These are phyloP conservation scores for Chalcis sispes DNA, from an alignment of 2,888 invertebrate genomes.

Conservation along the genomic window DNA sequence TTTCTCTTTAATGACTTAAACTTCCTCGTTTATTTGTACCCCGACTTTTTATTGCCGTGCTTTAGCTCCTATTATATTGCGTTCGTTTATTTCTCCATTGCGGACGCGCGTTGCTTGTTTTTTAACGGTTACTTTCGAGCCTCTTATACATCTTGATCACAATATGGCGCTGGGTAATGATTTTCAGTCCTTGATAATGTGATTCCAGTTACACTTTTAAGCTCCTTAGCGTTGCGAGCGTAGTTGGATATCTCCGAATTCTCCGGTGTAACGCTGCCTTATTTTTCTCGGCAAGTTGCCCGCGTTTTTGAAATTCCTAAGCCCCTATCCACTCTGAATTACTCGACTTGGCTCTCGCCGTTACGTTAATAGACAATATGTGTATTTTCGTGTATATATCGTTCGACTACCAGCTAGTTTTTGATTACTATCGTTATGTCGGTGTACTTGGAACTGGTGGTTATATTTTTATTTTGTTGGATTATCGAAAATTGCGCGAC, in stretches of 20 bases:
- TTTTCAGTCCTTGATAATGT: too few species aligned
- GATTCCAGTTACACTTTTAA: too few species aligned
- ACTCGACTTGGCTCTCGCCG: slow-evolving; percentile 4
- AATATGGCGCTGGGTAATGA: too few species aligned
- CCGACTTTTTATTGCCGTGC: slow-evolving; percentile 6
- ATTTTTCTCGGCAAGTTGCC: slow-evolving; percentile 30
- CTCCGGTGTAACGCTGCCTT: neutral
- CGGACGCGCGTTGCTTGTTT: slow-evolving; percentile 11
- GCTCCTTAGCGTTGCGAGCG: neutral
- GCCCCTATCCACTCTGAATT: slow-evolving; percentile 6
- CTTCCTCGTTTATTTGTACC: slow-evolving; percentile 19
- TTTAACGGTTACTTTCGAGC: slow-evolving; percentile 23
- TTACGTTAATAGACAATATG: too few species aligned
- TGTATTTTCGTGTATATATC: too few species aligned
- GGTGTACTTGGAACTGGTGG: too few species aligned
- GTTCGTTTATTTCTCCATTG: neutral
- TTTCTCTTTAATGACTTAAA: neutral
- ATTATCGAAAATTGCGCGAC: too few species aligned
- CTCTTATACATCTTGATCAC: slow-evolving; percentile 27
- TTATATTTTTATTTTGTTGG: too few species aligned
- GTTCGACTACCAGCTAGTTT: too few species aligned
- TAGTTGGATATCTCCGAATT: neutral
- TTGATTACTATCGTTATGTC: too few species aligned
- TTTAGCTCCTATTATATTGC: neutral
- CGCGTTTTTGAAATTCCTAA: slow-evolving; percentile 31